Conservation (phyloP, 2,888 invertebrate species). For the Macrosiphum euphorbiae region DNA sequence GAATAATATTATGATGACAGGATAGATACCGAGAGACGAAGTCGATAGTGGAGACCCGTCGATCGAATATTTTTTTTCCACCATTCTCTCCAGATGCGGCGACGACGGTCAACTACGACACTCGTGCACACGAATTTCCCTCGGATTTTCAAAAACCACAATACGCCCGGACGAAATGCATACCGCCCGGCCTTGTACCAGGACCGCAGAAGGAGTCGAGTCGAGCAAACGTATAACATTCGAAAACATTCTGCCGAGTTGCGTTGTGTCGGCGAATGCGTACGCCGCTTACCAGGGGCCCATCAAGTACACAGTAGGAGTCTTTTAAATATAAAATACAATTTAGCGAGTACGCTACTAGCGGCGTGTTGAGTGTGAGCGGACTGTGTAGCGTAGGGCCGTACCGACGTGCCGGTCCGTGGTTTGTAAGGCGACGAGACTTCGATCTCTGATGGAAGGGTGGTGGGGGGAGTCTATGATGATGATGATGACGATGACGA, state of each 20-base stretch:
- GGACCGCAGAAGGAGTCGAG: neutral
- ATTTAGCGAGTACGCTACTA: neutral
- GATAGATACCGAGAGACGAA: neutral
- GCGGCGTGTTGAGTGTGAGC: neutral
- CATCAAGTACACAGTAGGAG: neutral
- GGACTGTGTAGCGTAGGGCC: neutral
- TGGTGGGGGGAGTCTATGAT: neutral
- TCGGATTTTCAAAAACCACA: constrained; percentile 56
- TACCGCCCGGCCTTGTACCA: constrained; percentile 35
- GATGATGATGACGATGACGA: neutral
- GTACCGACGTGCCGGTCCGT: neutral
- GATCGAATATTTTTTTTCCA: neutral
- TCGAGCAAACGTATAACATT: neutral
- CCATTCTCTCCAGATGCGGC: neutral
- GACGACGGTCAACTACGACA: neutral
- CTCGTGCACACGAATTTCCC: constrained; percentile 43
- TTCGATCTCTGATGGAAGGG: neutral
- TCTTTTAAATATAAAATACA: neutral
- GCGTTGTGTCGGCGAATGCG: constrained; percentile 60
- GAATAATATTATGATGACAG: neutral
- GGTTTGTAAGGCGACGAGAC: neutral
- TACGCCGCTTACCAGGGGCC: constrained; percentile 33
- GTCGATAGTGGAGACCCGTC: neutral
- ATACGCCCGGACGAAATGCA: constrained; percentile 41
- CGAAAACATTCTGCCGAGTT: constrained; percentile 33